Conservation (phyloP, 2,113 vertebrate genomes). For the Poicephalus meyeri region DNA sequence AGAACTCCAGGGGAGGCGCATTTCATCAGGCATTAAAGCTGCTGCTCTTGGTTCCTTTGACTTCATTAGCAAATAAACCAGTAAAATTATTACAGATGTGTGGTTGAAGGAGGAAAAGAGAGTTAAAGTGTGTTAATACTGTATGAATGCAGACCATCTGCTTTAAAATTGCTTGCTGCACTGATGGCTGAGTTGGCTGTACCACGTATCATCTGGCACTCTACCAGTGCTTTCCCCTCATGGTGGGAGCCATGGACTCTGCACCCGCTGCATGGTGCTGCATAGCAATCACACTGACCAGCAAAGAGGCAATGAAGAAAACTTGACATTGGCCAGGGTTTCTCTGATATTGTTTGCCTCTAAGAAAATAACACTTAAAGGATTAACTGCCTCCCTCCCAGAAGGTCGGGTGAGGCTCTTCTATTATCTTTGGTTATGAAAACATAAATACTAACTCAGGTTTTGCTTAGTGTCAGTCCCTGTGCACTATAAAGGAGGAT, state of each 20-base stretch:
- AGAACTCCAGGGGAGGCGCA: not conserved
- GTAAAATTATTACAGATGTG: not conserved
- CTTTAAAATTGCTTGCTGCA: not conserved
- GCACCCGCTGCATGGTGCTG: fast-evolving
- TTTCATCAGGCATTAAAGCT: constrained; percentile 21
- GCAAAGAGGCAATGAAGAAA: not conserved
- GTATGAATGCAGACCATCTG: not conserved
- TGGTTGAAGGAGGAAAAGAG: not conserved
- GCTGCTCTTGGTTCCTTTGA: not conserved
- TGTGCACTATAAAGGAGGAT: not conserved
- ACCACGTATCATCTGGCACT: fast-evolving
- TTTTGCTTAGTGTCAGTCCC: not conserved
- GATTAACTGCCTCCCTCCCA: not conserved
- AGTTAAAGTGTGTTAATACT: constrained; percentile 26
- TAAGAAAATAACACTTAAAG: not conserved
- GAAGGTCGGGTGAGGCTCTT: not conserved
- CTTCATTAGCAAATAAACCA: constrained; percentile 47
- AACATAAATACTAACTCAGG: not conserved
- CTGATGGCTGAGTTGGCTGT: not conserved
- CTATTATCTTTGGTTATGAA: not conserved
- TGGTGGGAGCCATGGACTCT: fast-evolving
- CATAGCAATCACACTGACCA: not conserved
- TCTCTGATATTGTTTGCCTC: not conserved
- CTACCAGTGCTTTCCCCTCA: fast-evolving
- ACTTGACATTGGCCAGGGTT: not conserved